Evolutionary conservation across 2,113 vertebrate genomes (phyloP), one percentile per base, ranked within the genome.

Genomic region (Sturnus vulgaris): DNA sequence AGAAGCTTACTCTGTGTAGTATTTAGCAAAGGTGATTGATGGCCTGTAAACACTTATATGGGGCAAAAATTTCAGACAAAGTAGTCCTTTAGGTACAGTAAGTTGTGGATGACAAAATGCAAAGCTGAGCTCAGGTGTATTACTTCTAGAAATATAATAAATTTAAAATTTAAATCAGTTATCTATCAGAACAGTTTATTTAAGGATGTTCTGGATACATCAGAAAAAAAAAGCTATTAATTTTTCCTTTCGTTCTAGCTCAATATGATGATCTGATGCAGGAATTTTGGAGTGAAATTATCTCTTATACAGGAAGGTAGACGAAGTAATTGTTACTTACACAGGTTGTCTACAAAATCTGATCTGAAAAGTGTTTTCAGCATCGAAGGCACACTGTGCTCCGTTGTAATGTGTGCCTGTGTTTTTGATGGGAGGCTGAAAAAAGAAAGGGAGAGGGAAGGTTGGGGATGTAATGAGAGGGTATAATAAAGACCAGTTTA

Each of bases 221-320:
- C 47, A 55, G 40, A 24, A 39, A 66, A 46, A 69, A 65, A 56
- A 55, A 60, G 10, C 24, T 42, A 12, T 47, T 33, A 59, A 11
- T 59, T 76, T 86, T 92, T 71, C n/a, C 64, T 59, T 76, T 81
- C 76, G 31, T 57, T 93, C 30, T 71, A 84, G n/a, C 13, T 56
- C 27, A 70, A 2, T 49, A 53, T 72, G 61, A 69, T 68, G 50
- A 59, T 28, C 21, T 23, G 50, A 39, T 57, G 31, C 16, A 52
- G 70, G 46, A 80, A 49, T 66, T 82, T n/a, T 24, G 22, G 63
- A 52, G 8, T 82, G 59, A 75, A 84, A 56, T 81, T 63, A 23
- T 49, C 28, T 82, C 21, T 79, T 82, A 15, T 12, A 46, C 3
- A 61, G 77, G 40, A 57, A 68, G 57, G 33, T 63, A 70, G 49